Evolutionary conservation across 1,140 invertebrate species (phyloP), one percentile per base, ranked within the genome.

Genomic region (Mesaphorura yosii): DNA sequence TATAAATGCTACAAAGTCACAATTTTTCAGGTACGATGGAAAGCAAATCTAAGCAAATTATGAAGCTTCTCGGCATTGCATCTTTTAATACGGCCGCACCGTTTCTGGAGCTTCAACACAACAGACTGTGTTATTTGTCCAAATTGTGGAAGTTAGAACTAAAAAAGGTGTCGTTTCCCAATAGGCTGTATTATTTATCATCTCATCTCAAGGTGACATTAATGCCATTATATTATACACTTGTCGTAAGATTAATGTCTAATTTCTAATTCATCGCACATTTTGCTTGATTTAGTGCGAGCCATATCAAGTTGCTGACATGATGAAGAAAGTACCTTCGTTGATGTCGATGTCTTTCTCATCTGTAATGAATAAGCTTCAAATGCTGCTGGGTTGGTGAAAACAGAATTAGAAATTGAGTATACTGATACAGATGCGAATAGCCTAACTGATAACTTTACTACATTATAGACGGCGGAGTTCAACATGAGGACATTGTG

Each of bases 401-500:
- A 23, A 22, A 12, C 19, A 10, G 26, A 6, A 5, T 7, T 34
- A 22, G 3, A 48, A n/a, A n/a, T n/a, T n/a, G n/a, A n/a, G n/a
- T n/a, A n/a, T n/a, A n/a, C n/a, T 34, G 5, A 7, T 37, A n/a
- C 20, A 20, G 20, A 34, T 34, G 6, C 26, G 20, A 29, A 48
- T 7, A 10, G 19, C 10, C 7, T n/a, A 12, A 10, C 17, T 48
- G 7, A 14, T 25, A 12, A n/a, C 4, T 22, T 48, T 48, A 12
- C 3, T 48, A 3, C 12, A 19, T 50, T 50, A 20, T 15, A 57
- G 66, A 68, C 23, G 68, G 69, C 53, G 66, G 70, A 53, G 66
- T 76, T 19, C 61, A 66, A 19, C 58, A 65, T 15, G 64, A 70
- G 27, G 69, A 72, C 48, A 68, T 76, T 38, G 56, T 70, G 14